phyloP scores from a whole-genome alignment of 2,113 vertebrate species.

The Calidris pugnax region DNA sequence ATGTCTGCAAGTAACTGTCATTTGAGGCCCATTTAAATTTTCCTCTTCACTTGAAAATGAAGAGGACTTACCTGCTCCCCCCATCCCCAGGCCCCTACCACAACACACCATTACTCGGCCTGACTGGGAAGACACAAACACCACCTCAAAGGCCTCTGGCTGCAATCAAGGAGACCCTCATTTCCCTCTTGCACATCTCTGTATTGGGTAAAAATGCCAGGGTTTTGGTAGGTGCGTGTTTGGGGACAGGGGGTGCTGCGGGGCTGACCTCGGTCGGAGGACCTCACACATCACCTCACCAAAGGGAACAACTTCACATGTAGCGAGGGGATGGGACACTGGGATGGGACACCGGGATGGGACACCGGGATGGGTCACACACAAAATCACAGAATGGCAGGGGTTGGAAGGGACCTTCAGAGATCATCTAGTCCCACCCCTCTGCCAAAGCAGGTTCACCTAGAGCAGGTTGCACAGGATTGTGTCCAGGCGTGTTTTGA shows the following conservation, averaged over 20 bases:
- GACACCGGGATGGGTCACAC: neutral
- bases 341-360: neutral
- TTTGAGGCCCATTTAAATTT: neutral
- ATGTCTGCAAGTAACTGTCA: neutral
- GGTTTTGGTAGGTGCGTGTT: neutral
- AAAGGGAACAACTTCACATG: neutral
- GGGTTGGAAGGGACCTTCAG: neutral
- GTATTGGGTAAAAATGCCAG: neutral
- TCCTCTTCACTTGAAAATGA: neutral
- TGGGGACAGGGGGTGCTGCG: too few relatives aligned
- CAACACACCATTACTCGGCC: neutral
- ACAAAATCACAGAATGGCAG: neutral
- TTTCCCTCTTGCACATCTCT: neutral
- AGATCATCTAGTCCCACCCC: neutral
- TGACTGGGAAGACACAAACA: neutral
- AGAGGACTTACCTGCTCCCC: neutral
- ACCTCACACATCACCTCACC: neutral
- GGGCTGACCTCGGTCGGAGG: neutral
- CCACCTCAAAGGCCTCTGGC: neutral
- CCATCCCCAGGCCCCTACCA: neutral
- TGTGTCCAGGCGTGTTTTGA: neutral
- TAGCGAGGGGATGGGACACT: neutral
- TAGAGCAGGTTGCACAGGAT: neutral
- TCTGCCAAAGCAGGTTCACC: neutral
- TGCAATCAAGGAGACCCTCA: neutral